A percentile compares a stretch with the other conserved stretches of the same genome.
Evolutionary conservation across 2,888 invertebrate genomes (phyloP).

Genomic region (Catotricha subobsoleta): DNA sequence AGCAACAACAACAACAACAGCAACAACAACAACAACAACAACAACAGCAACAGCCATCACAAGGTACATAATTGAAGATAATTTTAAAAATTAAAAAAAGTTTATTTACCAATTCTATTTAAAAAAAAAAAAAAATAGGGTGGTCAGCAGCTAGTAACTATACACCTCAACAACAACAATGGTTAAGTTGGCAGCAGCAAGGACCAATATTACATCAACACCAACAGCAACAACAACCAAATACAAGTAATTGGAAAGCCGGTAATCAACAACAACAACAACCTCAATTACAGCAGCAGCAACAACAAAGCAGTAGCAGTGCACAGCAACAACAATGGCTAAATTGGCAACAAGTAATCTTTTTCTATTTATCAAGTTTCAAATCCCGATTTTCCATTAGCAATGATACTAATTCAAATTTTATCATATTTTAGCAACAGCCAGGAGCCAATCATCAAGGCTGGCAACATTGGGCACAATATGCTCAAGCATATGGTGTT

Average conservation of each 20-base stretch:
- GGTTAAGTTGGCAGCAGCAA: slow-evolving; percentile 7
- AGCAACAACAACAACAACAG: background rate
- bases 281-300: background rate
- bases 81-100: background rate
- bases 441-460: background rate
- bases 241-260: background rate
- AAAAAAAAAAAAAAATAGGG: background rate
- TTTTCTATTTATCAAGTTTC: background rate
- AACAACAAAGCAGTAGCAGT: background rate
- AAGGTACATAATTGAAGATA: background rate
- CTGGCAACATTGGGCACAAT: slow-evolving; percentile 7
- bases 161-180: slow-evolving; percentile 4
- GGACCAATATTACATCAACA: background rate
- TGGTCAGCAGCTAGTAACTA: background rate
- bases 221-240: background rate
- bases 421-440: background rate
- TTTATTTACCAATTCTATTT: background rate
- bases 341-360: background rate
- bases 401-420: background rate
- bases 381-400: background rate
- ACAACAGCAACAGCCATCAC: background rate
- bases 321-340: background rate
- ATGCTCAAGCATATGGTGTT: slow-evolving; percentile 5
- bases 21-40: background rate
- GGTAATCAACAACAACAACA: background rate